These are phyloP conservation scores for Cremastobaeus sp. DNA, from an alignment of 2,888 invertebrate species.

Conservation along the genomic window DNA sequence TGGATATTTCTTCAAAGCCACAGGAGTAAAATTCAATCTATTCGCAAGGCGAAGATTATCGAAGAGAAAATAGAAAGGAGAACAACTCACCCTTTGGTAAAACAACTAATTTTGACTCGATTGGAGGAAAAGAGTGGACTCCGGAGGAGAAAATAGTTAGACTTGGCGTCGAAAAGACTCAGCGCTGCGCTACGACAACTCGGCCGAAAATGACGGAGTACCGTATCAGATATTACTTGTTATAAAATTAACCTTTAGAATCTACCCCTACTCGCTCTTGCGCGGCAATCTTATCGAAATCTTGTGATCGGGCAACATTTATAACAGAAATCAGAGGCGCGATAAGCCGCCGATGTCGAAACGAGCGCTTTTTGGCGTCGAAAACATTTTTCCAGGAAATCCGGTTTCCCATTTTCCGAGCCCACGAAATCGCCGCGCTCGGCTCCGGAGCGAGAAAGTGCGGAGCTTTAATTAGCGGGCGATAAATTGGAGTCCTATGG, in stretches of 20 bases:
- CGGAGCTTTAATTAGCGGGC: neutral
- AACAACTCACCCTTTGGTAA: too few relatives aligned
- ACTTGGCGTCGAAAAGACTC: constrained; percentile 10
- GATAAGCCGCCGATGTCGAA: constrained; percentile 45
- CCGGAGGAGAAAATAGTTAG: too few relatives aligned
- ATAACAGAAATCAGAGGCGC: constrained; percentile 44
- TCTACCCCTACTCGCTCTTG: constrained; percentile 52
- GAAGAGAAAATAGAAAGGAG: too few relatives aligned
- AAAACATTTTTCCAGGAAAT: constrained; percentile 4
- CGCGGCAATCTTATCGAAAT: constrained; percentile 54
- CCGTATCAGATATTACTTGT: constrained; percentile 54
- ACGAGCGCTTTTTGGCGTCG: constrained; percentile 15
- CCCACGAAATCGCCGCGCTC: too few relatives aligned
- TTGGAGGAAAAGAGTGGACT: too few relatives aligned
- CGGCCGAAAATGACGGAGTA: constrained; percentile 52
- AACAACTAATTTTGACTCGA: constrained; percentile 9
- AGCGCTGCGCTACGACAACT: constrained; percentile 38
- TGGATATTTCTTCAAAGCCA: too few relatives aligned
- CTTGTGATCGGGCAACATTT: constrained; percentile 33
- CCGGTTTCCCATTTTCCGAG: too few relatives aligned
- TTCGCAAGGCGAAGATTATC: too few relatives aligned
- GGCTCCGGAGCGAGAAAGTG: too few relatives aligned
- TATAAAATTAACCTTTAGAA: constrained; percentile 60
- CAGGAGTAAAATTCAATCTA: too few relatives aligned
- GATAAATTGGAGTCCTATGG: constrained; percentile 6